Percentiles rank a stretch among this genome's conserved stretches.
phyloP scores from a whole-genome alignment of 2,888 invertebrate species.

The Escarpia spicata region DNA sequence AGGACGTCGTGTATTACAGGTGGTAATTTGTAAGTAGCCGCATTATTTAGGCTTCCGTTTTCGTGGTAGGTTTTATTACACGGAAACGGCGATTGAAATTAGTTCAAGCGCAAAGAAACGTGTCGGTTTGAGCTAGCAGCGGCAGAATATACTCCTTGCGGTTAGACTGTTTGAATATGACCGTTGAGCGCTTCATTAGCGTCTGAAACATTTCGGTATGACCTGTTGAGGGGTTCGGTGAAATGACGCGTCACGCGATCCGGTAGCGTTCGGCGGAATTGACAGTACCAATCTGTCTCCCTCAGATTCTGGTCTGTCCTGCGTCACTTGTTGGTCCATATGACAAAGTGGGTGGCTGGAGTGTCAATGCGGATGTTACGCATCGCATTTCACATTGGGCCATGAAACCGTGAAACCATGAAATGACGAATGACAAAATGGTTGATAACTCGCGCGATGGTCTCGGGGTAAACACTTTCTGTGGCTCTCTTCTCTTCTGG shows the following conservation, averaged over 20 bases:
- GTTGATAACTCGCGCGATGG: background rate
- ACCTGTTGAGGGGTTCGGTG: background rate
- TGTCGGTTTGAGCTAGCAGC: background rate
- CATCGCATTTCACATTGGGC: background rate
- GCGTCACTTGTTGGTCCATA: background rate
- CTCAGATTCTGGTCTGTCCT: background rate
- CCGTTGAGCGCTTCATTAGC: conserved; percentile 2
- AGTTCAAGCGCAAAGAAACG: background rate
- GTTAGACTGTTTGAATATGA: background rate
- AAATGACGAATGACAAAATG: background rate
- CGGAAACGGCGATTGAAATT: background rate
- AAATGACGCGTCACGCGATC: background rate
- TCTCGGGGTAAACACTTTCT: background rate
- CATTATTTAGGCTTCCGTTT: background rate
- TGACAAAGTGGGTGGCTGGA: background rate
- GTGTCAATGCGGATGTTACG: background rate
- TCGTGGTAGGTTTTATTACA: background rate
- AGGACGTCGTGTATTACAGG: background rate
- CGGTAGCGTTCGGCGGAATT: background rate
- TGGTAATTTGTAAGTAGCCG: background rate
- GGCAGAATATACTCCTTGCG: background rate
- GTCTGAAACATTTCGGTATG: background rate
- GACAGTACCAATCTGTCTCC: background rate
- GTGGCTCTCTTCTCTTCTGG: background rate
- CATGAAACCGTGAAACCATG: background rate